Evolutionary conservation across 2,797 vertebrate species (phyloP), one percentile per base, ranked within the genome.

Genomic region (Periophthalmus magnuspinnatus): DNA sequence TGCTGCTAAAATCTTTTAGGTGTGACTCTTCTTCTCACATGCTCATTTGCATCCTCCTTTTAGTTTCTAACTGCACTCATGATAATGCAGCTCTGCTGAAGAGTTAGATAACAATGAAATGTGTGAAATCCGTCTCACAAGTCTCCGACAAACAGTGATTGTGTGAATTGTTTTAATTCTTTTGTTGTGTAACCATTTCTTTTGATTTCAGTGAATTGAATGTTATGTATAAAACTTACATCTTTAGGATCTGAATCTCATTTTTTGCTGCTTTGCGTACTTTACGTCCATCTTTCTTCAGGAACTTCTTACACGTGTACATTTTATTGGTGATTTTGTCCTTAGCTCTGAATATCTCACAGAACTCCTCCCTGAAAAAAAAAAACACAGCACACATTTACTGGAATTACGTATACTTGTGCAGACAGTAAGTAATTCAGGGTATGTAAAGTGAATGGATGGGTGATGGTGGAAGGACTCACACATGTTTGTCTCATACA

Each of bases 281-380:
- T 89, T 98, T 99, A 75, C 97, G 94, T 67, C 97, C 97, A 2
- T 99, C 97, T 65, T 96, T 95, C 88, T 99, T 99, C 89, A 97
- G 88, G 86, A 99, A 99, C 84, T 97, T 97, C 93, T 99, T 99
- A 90, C 97, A 99, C 19, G 97, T 98, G 81, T 95, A 98, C 90
- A 99, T 94, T 88, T 97, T 99, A 77, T 97, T 94, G 0, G 96
- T 96, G 0, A 94, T 93, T 92, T 95, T 97, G 90, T 99, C 97
- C 92, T 99, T 99, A 79, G 97, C 97, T 72, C 97, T 94, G 91
- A 97, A 98, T 83, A 99, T 97, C 91, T 99, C 97, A 59, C 97
- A 98, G 92, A 98, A 99, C 88, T 99, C 97, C 89, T 99, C 97
- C 88, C 97, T 99, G 89, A 61, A 79, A 78, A 70, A 79, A 78